Evolutionary conservation across 1,140 invertebrate species (phyloP), one percentile per base, ranked within the genome.

Genomic region (Camponotus floridanus): DNA sequence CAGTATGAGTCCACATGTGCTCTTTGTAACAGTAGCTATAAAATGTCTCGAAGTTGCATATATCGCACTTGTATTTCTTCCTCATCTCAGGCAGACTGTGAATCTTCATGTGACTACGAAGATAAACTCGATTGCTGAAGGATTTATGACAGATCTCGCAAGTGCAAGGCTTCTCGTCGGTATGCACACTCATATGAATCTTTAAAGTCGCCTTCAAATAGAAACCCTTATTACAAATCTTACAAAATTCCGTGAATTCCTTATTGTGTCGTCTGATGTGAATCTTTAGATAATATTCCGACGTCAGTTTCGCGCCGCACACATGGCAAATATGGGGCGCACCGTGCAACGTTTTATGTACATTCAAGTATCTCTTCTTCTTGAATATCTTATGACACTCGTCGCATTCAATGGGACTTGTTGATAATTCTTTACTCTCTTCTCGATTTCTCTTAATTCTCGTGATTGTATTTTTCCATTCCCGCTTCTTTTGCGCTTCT

Each of bases 181-280:
- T 90, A 64, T 95, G 94, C 2, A 87, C 86, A 1, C 86, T 88
- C 90, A 91, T 91, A 71, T 95, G 94, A 1, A 87, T 88, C 18
- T 90, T 91, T 45, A 94, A 48, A 0, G 90, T 87, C n/a, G 97
- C 97, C 89, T 95, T 70, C 96, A 94, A 92, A 8, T 97, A 97
- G 93, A 98, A 98, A 0, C 96, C 95, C 90, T 98, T 98, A 26
- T 96, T 96, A 91, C 97, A 98, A 3, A 97, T 94, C 26, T 96
- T 92, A 90, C 97, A 98, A 61, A 92, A 93, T 9, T 91, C 88
- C 0, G 90, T 91, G 45, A 92, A 94, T 7, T 94, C 91, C n/a
- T 92, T 92, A 9, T 91, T 91, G 80, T 95, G 94, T 31, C 93
- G 76, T 48, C 91, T 92, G 26, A 91, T 83, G 42, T 95, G 93